phyloP scores from a whole-genome alignment of 2,888 invertebrate genomes.

The Digitonthophagus gazella region DNA sequence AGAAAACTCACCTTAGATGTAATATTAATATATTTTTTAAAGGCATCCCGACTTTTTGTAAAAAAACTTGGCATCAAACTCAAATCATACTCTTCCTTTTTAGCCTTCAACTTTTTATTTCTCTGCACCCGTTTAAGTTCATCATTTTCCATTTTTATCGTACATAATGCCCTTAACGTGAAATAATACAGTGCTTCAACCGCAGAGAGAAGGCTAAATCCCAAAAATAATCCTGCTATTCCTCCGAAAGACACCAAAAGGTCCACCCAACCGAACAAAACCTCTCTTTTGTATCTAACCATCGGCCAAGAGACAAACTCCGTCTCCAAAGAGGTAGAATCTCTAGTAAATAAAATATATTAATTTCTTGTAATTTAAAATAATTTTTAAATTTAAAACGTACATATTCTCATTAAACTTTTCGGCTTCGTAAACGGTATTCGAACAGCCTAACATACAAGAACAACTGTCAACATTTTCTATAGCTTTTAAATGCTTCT shows the following conservation, averaged over 20 bases:
- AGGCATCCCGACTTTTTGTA: no score
- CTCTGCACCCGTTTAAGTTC: conserved; percentile 53
- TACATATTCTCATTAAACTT: conserved; percentile 65
- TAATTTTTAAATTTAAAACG: conserved; percentile 41
- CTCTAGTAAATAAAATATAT: conserved; percentile 21
- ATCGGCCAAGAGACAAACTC: conserved; percentile 78
- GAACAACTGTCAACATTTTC: conserved; percentile 61
- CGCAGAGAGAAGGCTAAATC: conserved; percentile 73
- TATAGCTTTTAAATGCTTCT: conserved; percentile 55
- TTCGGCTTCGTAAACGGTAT: conserved; percentile 74
- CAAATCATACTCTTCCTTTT: conserved; percentile 44
- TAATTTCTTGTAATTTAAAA: conserved; percentile 9
- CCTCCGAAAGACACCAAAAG: conserved; percentile 69
- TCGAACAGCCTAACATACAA: conserved; percentile 72
- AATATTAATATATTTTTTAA: conserved; percentile 16
- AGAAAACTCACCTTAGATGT: no score
- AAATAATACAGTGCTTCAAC: conserved; percentile 78
- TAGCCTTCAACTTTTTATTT: conserved; percentile 47
- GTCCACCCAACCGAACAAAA: conserved; percentile 82
- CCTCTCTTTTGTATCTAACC: conserved; percentile 75
- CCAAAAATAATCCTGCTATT: conserved; percentile 66
- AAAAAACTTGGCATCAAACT: conserved; percentile 47
- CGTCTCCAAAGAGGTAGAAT: conserved; percentile 50
- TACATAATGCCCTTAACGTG: conserved; percentile 67
- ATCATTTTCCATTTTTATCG: conserved; percentile 56